These are phyloP conservation scores for Pseudanteris insignis DNA, from an alignment of 2,888 invertebrate species.

Conservation along the genomic window DNA sequence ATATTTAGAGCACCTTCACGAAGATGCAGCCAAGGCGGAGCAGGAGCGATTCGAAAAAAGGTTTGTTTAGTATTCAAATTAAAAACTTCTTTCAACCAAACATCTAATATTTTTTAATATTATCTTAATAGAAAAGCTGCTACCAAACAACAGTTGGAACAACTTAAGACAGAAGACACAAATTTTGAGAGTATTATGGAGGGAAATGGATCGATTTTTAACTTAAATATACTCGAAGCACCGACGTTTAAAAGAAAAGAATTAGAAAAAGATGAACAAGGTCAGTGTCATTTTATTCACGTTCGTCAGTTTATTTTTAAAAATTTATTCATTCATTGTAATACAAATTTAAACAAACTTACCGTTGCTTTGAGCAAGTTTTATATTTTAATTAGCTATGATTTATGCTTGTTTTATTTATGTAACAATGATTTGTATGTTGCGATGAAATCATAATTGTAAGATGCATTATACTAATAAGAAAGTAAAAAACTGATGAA, in stretches of 20 bases:
- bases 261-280: conserved; percentile 50
- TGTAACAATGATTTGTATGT: too few species aligned
- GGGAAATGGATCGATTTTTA: conserved; percentile 63
- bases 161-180: conserved; percentile 69
- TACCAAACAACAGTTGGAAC: conserved; percentile 70
- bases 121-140: conserved; percentile 63
- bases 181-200: conserved; percentile 67
- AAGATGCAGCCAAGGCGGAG: conserved; percentile 81
- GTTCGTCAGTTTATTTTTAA: too few species aligned
- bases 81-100: too few species aligned
- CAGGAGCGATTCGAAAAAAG: conserved; percentile 80
- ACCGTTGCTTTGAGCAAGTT: too few species aligned
- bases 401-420: too few species aligned
- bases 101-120: too few species aligned
- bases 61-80: neutral
- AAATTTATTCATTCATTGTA: too few species aligned
- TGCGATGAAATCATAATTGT: too few species aligned
- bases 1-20: conserved; percentile 86
- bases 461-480: too few species aligned
- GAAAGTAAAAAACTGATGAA: too few species aligned
- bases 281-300: too few species aligned
- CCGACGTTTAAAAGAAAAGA: conserved; percentile 54
- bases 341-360: too few species aligned
- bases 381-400: conserved; percentile 1
- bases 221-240: conserved; percentile 59